Conservation (phyloP, 1,140 invertebrate genomes). For the Tetraneura akinire region DNA sequence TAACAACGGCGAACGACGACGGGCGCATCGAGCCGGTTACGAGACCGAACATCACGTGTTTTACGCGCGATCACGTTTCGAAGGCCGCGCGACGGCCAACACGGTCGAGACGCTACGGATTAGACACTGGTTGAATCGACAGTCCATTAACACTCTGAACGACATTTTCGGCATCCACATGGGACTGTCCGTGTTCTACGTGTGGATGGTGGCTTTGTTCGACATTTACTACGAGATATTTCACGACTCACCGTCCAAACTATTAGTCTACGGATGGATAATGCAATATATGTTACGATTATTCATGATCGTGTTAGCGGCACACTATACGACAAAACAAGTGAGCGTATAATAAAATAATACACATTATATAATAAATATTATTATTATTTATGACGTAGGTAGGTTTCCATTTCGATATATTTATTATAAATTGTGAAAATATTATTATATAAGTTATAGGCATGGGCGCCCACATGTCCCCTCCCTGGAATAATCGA, state of each 20-base stretch:
- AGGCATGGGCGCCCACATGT: too few species aligned
- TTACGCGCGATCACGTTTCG: too few species aligned
- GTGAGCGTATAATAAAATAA: too few species aligned
- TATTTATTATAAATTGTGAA: too few species aligned
- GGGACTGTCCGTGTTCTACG: background rate
- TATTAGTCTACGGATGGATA: background rate
- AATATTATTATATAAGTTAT: too few species aligned
- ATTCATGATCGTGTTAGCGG: background rate
- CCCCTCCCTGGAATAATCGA: too few species aligned
- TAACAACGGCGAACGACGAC: background rate
- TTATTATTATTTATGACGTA: too few species aligned
- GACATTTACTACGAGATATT: background rate
- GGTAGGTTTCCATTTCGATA: too few species aligned
- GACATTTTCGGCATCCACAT: background rate
- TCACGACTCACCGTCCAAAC: background rate
- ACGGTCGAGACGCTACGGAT: background rate
- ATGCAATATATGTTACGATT: background rate
- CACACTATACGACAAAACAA: background rate
- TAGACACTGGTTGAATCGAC: background rate
- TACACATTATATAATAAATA: too few species aligned
- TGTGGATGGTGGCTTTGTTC: background rate
- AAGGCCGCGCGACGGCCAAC: background rate
- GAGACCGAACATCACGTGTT: too few species aligned
- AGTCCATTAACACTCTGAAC: background rate
- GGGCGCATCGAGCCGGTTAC: too few species aligned